Evolutionary conservation across 2,797 vertebrate species (phyloP), one percentile per base, ranked within the genome.

Genomic region (Spinus pinus): DNA sequence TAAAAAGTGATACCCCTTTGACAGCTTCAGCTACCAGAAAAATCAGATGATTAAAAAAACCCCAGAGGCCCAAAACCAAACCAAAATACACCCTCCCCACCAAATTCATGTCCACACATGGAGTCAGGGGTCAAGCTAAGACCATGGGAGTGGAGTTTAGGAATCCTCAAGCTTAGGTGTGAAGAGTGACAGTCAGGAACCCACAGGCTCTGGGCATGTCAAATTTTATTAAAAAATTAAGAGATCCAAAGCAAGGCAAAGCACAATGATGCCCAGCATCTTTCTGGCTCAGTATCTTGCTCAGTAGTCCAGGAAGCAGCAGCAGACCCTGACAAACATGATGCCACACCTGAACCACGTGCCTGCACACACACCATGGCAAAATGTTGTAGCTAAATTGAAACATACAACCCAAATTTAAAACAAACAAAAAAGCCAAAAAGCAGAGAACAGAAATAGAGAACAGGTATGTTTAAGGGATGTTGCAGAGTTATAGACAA

Each of bases 201-300:
- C 66, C 86, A 80, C 27, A 50, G 57, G 14, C 46, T 74, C 80
- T n/a, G 69, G 83, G 73, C 66, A 92, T 0, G 0, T 47, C 50
- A 72, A 50, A 50, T 93, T 94, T 92, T 93, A 96, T 93, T 92
- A 86, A 86, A 94, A 96, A 96, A 95, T 78, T 6, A 65, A 49
- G 54, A 83, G 61, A 64, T 72, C 42, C 73, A 96, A 92, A 84
- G 82, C 88, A 61, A 80, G 46, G 80, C 83, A 75, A 95, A 94
- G 73, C 30, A 49, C 0, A 18, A 81, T 21, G 92, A 93, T 86
- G 86, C 46, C 71, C 92, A 94, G 88, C 80, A 93, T 79, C 86
- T 61, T 64, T 74, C 80, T 83, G n/a, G 50, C 62, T 89, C 10
- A 70, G 41, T 41, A 49, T 33, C 56, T 17, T 78, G 65, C 57